Conservation (phyloP, 1,140 invertebrate genomes). For the Bombus cullumanus region DNA sequence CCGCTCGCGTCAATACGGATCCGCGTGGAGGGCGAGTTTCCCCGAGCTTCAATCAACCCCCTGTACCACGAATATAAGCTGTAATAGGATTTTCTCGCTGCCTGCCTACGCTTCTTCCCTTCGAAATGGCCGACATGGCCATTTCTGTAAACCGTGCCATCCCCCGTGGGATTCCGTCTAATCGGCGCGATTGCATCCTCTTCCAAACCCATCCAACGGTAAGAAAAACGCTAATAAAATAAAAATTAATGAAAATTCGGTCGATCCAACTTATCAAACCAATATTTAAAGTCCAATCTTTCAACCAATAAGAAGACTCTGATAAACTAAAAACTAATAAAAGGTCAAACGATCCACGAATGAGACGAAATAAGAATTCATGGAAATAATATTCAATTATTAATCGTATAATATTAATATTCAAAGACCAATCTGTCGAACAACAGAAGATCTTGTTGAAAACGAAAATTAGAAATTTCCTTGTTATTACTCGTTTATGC, state of each 20-base stretch:
- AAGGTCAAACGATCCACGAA: no score
- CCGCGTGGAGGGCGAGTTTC: constrained; percentile 47
- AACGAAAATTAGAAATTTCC: no score
- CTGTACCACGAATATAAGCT: constrained; percentile 61
- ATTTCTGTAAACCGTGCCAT: constrained; percentile 49
- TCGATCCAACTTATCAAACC: no score
- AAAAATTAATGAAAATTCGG: not conserved
- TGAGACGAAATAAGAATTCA: no score
- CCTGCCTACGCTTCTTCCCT: constrained; percentile 17
- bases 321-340: not conserved
- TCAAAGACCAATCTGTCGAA: no score
- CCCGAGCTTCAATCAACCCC: constrained; percentile 47
- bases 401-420: no score
- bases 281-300: not conserved
- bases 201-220: not conserved
- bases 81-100: constrained; percentile 65
- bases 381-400: no score
- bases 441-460: no score
- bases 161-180: constrained; percentile 45
- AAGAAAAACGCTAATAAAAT: not conserved
- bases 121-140: constrained; percentile 68
- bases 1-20: constrained; percentile 75
- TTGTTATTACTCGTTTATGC: no score
- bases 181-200: constrained; percentile 24
- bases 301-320: not conserved